Percentiles rank a stretch among this genome's conserved stretches.
Evolutionary conservation across 2,888 invertebrate genomes (phyloP).

Genomic region (Leptinotarsa peninsularis): DNA sequence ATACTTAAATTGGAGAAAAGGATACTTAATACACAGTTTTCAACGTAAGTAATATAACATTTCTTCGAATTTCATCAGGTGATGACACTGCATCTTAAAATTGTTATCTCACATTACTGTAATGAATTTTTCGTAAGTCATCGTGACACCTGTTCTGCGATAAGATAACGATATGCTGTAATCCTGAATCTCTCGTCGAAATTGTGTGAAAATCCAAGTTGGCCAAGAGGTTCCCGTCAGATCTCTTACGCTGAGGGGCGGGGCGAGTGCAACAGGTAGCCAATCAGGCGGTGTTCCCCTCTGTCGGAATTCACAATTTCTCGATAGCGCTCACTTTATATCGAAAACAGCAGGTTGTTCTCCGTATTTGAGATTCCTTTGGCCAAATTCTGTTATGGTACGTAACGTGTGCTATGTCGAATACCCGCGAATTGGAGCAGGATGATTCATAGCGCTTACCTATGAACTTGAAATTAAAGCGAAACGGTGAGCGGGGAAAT

Average conservation of each 20-base stretch:
- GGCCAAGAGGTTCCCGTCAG: conserved; percentile 22
- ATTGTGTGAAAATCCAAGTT: conserved; percentile 17
- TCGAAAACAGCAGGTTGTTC: conserved; percentile 43
- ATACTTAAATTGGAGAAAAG: conserved; percentile 55
- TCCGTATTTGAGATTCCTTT: conserved; percentile 44
- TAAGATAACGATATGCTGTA: neutral
- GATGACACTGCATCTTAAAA: neutral
- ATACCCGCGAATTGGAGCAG: conserved; percentile 27
- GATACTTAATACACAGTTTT: conserved; percentile 56
- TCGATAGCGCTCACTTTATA: conserved; percentile 42
- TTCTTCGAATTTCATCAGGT: neutral
- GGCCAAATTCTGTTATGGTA: conserved; percentile 25
- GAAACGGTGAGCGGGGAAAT: conserved; percentile 39
- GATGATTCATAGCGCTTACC: conserved; percentile 34
- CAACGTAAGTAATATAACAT: conserved; percentile 57
- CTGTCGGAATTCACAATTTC: conserved; percentile 47
- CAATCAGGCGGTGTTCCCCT: conserved; percentile 55
- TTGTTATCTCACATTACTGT: neutral
- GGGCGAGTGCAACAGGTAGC: conserved; percentile 63
- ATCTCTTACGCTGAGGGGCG: conserved; percentile 58
- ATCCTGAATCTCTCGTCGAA: conserved; percentile 1
- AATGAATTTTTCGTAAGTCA: too few species aligned
- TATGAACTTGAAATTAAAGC: conserved; percentile 31
- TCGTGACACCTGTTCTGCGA: neutral
- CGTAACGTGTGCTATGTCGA: conserved; percentile 4